Evolutionary conservation across 1,140 invertebrate species (phyloP), one percentile per base, ranked within the genome.

Genomic region (Sitodiplosis mosellana): DNA sequence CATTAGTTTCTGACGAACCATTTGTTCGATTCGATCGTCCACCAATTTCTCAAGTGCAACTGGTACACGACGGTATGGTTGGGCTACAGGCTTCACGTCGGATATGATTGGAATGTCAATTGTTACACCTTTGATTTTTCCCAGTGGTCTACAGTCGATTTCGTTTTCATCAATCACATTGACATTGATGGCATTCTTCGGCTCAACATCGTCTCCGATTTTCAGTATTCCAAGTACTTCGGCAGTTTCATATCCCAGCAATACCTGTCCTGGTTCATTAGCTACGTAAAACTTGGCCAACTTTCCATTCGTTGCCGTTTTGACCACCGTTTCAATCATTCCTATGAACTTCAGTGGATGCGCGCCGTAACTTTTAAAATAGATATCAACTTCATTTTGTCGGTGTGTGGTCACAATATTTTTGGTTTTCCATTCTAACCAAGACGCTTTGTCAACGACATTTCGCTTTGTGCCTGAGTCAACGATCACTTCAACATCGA

Each of bases 11-110:
- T 67, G 64, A 5, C 18, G 19, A 6, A 47, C 11, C 43, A 52
- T 20, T 43, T 53, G 33, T 5, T 51, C 22, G n/a, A 54, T 41
- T 50, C 43, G 49, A 8, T 34, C 33, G 15, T 51, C 33, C 17
- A 52, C 51, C 36, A 37, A 27, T 33, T 38, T 41, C 46, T 55
- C 48, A 19, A 54, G 43, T 14, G 53, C 21, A 3, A 20, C 33
- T 3, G 56, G 59, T 12, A 63, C 49, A 37, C 59, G 10, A 62
- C 54, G 19, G 58, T n/a, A n/a, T n/a, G n/a, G n/a, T n/a, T n/a
- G n/a, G n/a, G n/a, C n/a, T n/a, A n/a, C n/a, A n/a, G n/a, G 56
- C 42, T 54, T 55, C 0, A 51, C 10, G 5, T 47, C 18, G 5
- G 18, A 4, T 34, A 17, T 47, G 2, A 47, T 36, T 36, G 46